phyloP scores from a whole-genome alignment of 2,888 invertebrate genomes.

The Tiphia femorata region DNA sequence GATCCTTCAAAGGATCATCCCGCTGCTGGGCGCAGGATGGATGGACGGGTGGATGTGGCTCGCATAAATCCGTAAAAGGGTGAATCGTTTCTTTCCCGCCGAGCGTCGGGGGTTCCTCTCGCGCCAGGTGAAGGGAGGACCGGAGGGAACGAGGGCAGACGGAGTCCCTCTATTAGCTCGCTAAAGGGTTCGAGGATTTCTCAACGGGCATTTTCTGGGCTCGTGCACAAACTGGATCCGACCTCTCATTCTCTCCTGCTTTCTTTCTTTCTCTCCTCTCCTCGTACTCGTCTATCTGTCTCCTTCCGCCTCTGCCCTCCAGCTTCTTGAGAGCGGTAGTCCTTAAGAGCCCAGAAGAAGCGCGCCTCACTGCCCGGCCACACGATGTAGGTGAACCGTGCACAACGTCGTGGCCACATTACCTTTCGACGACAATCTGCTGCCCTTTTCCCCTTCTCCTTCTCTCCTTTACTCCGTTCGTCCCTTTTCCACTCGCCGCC shows the following conservation, averaged over 20 bases:
- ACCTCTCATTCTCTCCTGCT: slow-evolving; percentile 10
- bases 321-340: slow-evolving; percentile 13
- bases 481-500: no score
- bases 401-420: slow-evolving; percentile 45
- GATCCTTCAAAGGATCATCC: slow-evolving; percentile 7
- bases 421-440: slow-evolving; percentile 45
- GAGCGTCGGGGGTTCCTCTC: neutral
- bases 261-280: neutral
- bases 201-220: slow-evolving; percentile 59
- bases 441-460: slow-evolving; percentile 6
- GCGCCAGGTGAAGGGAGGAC: slow-evolving; percentile 43
- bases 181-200: slow-evolving; percentile 50
- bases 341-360: slow-evolving; percentile 41
- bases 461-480: no score
- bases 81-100: slow-evolving; percentile 12
- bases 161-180: slow-evolving; percentile 54
- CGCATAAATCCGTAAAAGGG: slow-evolving; percentile 42
- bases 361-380: slow-evolving; percentile 33
- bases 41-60: no score
- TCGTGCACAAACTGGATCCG: slow-evolving; percentile 64
- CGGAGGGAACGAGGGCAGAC: no score
- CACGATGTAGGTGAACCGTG: slow-evolving; percentile 55
- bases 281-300: neutral
- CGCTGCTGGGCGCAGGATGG: slow-evolving; percentile 6
- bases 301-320: neutral